These are phyloP conservation scores for Rutpela maculata DNA, from an alignment of 2,888 invertebrate genomes.

Conservation along the genomic window DNA sequence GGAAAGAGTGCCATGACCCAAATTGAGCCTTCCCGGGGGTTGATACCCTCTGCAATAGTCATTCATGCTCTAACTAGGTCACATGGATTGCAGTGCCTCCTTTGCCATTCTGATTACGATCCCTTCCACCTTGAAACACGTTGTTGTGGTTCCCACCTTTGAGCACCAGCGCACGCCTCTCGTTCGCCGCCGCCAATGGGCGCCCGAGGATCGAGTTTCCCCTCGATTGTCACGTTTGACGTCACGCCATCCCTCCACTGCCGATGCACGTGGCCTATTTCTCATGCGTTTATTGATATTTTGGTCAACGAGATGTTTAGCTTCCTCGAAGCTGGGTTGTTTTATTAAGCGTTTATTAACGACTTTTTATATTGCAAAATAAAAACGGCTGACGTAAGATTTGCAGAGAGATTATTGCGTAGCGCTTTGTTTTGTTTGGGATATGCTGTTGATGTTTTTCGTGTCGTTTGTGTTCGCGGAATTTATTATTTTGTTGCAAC, in stretches of 20 bases:
- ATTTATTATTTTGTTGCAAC: not conserved
- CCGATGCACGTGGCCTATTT: slow-evolving; percentile 47
- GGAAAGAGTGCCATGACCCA: slow-evolving; percentile 49
- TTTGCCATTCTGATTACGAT: slow-evolving; percentile 53
- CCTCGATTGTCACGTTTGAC: slow-evolving; percentile 42
- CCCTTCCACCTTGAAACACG: slow-evolving; percentile 35
- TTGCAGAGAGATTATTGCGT: not conserved
- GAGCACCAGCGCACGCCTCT: slow-evolving; percentile 20
- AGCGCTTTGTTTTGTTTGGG: not conserved
- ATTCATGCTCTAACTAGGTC: slow-evolving; percentile 68
- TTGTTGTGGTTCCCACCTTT: slow-evolving; percentile 19
- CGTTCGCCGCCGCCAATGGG: slow-evolving; percentile 13
- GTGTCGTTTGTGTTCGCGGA: not conserved
- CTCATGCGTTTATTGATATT: slow-evolving; percentile 65
- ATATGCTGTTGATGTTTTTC: not conserved
- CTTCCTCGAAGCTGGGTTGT: slow-evolving; percentile 24
- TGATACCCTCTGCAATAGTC: slow-evolving; percentile 70
- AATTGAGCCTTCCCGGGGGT: slow-evolving; percentile 70
- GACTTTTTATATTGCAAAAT: slow-evolving; percentile 20
- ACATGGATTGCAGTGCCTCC: slow-evolving; percentile 66
- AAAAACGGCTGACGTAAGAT: slow-evolving; percentile 1
- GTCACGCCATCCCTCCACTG: slow-evolving; percentile 32
- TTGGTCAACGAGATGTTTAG: slow-evolving; percentile 48
- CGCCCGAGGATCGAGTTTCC: slow-evolving; percentile 17
- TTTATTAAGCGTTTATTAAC: slow-evolving; percentile 19